A percentile compares a stretch with the other conserved stretches of the same genome.
phyloP scores from a whole-genome alignment of 1,140 invertebrate genomes.

The Stratiolaelaps scimitus region DNA sequence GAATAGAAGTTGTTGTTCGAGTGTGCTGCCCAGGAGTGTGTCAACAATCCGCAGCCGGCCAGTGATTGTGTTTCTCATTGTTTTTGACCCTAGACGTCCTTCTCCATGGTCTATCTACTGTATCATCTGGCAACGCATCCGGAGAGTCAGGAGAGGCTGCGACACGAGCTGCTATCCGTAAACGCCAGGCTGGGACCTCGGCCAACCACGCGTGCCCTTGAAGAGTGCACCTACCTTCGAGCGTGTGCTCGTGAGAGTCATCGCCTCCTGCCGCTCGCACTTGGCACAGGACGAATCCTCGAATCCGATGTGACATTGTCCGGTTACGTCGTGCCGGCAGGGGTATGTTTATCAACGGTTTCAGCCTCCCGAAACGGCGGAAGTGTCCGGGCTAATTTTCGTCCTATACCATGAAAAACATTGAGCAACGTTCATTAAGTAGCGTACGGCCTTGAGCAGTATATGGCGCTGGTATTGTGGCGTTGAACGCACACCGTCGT shows the following conservation, averaged over 20 bases:
- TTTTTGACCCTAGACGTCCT: conserved; percentile 39
- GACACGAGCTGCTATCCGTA: conserved; percentile 39
- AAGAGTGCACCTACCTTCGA: conserved; percentile 34
- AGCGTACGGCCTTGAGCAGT: too few relatives aligned
- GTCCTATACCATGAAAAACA: too few relatives aligned
- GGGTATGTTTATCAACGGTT: conserved; percentile 34
- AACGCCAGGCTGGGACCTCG: conserved; percentile 17
- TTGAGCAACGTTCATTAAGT: too few relatives aligned
- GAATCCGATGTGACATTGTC: conserved; percentile 34
- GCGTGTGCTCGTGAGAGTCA: conserved; percentile 37
- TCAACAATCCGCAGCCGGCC: too few relatives aligned
- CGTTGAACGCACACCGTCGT: too few relatives aligned
- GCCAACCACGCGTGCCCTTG: conserved; percentile 29
- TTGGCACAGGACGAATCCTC: conserved; percentile 36
- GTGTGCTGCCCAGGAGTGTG: too few relatives aligned
- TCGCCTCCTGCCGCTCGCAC: conserved; percentile 34
- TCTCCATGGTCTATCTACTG: conserved; percentile 39
- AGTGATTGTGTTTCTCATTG: conserved; percentile 25
- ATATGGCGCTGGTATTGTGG: too few relatives aligned
- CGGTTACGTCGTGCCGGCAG: conserved; percentile 35
- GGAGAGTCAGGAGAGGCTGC: conserved; percentile 40
- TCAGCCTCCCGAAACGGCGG: too few relatives aligned
- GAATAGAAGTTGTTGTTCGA: too few relatives aligned
- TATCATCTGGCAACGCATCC: conserved; percentile 42
- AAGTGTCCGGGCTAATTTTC: too few relatives aligned